phyloP scores from a whole-genome alignment of 1,140 invertebrate species.

The Pectinophora gossypiella region DNA sequence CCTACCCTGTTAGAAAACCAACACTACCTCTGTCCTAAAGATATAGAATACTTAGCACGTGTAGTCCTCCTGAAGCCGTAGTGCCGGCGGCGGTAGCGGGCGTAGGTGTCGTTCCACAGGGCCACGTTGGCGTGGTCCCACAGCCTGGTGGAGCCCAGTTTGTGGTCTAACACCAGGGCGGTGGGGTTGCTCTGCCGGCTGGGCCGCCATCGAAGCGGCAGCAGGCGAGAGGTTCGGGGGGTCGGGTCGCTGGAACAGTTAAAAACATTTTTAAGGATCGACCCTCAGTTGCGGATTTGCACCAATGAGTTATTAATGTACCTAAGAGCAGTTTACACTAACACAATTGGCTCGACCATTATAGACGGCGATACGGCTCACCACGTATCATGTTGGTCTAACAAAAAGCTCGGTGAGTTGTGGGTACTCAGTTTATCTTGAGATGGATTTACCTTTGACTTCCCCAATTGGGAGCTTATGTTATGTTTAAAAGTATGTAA shows the following conservation, averaged over 20 bases:
- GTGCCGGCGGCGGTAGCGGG: slow-evolving; percentile 42
- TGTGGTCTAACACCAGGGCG: slow-evolving; percentile 45
- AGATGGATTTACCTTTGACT: no score
- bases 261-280: not conserved
- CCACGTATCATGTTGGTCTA: no score
- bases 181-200: slow-evolving; percentile 39
- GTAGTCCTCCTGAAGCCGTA: slow-evolving; percentile 32
- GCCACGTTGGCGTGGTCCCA: slow-evolving; percentile 37
- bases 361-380: no score
- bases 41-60: not conserved
- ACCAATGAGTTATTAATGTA: no score
- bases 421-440: no score
- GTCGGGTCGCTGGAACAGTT: slow-evolving; percentile 49
- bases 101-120: slow-evolving; percentile 60
- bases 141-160: slow-evolving; percentile 36
- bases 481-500: no score
- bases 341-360: no score
- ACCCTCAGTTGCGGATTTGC: no score
- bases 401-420: no score
- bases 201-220: slow-evolving; percentile 49
- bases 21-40: not conserved
- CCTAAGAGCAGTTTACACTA: no score
- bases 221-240: slow-evolving; percentile 28
- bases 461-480: no score
- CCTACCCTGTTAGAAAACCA: no score